Percentiles rank a stretch among this genome's conserved stretches.
Evolutionary conservation across 2,113 vertebrate species (phyloP).

Genomic region (Xenopus tropicalis): UCB_Xtro_10.0 CM004447.2:103331001-103331500

Average conservation of each 20-base stretch:
- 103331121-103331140: slow-evolving; percentile 46
- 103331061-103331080: slow-evolving; percentile 32
- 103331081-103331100: slow-evolving; percentile 13
- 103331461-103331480: no score
- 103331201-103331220: slow-evolving; percentile 58
- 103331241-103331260: slow-evolving; percentile 54
- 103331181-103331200: slow-evolving; percentile 52
- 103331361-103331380: no score
- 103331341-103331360: no score
- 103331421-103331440: no score
- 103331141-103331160: slow-evolving; percentile 9
- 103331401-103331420: no score
- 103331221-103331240: slow-evolving; percentile 58
- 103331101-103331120: slow-evolving; percentile 44
- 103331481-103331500: no score
- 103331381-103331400: no score
- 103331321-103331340: no score
- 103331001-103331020: background rate
- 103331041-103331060: background rate
- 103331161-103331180: slow-evolving; percentile 21
- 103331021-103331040: slow-evolving; percentile 17
- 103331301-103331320: no score
- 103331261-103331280: slow-evolving; percentile 38
- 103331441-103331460: no score
- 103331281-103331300: slow-evolving; percentile 16